These are phyloP conservation scores for Oreocharis arfaki DNA, from an alignment of 2,113 vertebrate species.

Conservation along the genomic window DNA sequence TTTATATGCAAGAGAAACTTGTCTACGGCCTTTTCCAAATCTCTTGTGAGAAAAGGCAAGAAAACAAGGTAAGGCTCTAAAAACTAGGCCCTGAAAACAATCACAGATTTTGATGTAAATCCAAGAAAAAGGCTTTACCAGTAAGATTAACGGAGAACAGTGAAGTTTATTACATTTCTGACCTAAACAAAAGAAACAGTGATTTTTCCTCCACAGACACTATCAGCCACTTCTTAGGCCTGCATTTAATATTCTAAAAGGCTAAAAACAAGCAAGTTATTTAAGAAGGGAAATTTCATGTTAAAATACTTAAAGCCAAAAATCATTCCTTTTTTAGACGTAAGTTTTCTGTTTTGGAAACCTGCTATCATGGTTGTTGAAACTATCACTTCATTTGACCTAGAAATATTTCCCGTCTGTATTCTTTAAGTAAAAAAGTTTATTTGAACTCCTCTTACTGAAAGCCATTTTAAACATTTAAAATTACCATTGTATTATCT, in stretches of 20 bases:
- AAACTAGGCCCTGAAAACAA: not conserved
- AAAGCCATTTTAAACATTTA: not conserved
- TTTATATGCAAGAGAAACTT: not conserved
- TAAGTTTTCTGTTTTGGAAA: not conserved
- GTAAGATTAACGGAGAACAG: not conserved
- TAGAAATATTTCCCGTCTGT: not conserved
- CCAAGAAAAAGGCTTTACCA: not conserved
- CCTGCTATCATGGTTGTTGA: not conserved
- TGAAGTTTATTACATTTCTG: not conserved
- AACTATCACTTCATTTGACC: not conserved
- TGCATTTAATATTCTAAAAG: not conserved
- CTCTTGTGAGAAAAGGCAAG: not conserved
- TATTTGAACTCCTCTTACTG: not conserved
- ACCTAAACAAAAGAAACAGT: not conserved
- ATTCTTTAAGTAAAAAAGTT: not conserved
- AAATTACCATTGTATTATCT: not conserved
- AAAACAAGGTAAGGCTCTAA: not conserved
- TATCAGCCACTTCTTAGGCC: not conserved
- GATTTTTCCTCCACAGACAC: not conserved
- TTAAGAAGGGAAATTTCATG: not conserved
- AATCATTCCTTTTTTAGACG: not conserved
- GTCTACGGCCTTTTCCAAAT: not conserved
- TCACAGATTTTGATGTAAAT: not conserved
- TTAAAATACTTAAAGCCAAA: not conserved
- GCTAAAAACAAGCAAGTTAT: not conserved